A percentile compares a stretch with the other conserved stretches of the same genome.
These are phyloP conservation scores for Podiceps cristatus DNA, from an alignment of 2,113 vertebrate species.

Conservation along the genomic window DNA sequence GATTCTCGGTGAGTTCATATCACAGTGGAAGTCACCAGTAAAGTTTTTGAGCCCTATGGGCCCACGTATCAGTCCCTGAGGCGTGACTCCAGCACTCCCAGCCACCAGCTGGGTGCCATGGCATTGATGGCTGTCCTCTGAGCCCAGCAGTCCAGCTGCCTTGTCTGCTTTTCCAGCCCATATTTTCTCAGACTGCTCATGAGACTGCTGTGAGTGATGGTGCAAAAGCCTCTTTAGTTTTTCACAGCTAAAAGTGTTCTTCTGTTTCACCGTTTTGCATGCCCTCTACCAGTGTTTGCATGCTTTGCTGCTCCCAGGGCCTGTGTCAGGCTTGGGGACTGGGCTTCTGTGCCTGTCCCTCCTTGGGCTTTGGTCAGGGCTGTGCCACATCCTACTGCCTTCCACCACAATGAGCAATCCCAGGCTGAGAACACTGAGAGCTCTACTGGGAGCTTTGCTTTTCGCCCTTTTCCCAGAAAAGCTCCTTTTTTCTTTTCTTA, in stretches of 20 bases:
- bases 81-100: background rate
- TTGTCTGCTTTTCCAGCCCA: background rate
- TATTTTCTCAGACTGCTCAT: background rate
- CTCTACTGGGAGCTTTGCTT: background rate
- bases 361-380: background rate
- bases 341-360: background rate
- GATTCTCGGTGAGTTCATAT: background rate
- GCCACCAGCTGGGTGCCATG: background rate
- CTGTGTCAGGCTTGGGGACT: background rate
- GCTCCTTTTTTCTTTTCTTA: background rate
- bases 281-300: background rate
- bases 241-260: background rate
- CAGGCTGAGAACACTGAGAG: background rate
- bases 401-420: background rate
- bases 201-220: background rate
- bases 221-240: background rate
- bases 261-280: background rate
- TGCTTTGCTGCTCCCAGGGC: background rate
- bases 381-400: background rate
- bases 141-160: background rate
- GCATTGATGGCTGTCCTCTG: background rate
- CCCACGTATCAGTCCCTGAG: background rate
- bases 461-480: background rate
- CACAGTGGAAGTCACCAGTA: background rate
- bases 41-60: background rate